Evolutionary conservation across 2,797 vertebrate species (phyloP), one percentile per base, ranked within the genome.

Genomic region (Acrossocheilus fasciatus): DNA sequence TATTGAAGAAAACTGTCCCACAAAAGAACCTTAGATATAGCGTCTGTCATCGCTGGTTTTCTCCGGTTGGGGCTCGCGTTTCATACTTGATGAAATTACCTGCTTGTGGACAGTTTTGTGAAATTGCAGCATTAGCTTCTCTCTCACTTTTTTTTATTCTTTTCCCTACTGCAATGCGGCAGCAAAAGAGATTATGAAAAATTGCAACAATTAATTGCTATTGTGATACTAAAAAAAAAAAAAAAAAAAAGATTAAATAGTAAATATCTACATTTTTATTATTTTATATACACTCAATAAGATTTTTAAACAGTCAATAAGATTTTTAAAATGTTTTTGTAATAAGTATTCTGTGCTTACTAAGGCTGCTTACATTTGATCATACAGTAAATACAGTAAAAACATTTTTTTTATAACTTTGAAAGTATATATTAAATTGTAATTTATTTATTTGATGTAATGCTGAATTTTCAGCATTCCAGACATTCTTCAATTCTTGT

Each of bases 21-120:
- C 96, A 96, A 97, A 97, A 96, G 93, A 92, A 93, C 94, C 94
- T 95, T 90, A 95, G 95, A 96, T 95, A 95, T 93, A 94, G 89
- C 94, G 93, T 94, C 96, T 96, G 93, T 97, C 96, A 96, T 91
- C 96, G 85, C 92, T 87, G 78, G 87, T 92, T 93, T 93, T 92
- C 73, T 72, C 87, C 6, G 72, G 68, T 84, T 41, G 75, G 39
- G 87, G 91, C 92, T 93, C 90, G 72, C 43, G 89, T 94, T 94
- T 91, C 91, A 89, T 77, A 75, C 72, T 20, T 75, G 87, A 90
- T 89, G 88, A 89, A 89, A 90, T 89, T 62, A 52, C 34, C 57
- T 80, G 70, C n/a, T 87, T 85, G 88, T 88, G 89, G 85, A 87
- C 80, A 82, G 86, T 88, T 85, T 81, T 75, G 85, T 82, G 70